phyloP scores from a whole-genome alignment of 2,888 invertebrate genomes.

The Leptinotarsa rubiginosa region DNA sequence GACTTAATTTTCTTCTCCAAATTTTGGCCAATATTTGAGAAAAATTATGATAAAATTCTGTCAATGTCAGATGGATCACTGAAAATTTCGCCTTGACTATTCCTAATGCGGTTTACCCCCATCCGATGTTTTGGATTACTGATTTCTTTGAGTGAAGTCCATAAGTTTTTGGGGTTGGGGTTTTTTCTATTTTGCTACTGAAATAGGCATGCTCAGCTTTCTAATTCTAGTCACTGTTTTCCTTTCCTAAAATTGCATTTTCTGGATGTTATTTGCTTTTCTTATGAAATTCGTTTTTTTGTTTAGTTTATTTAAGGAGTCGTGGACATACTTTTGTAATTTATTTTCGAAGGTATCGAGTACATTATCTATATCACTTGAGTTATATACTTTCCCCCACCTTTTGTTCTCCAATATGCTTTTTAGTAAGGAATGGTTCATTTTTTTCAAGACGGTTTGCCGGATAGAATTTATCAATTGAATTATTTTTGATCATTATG shows the following conservation, averaged over 20 bases:
- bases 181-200: neutral
- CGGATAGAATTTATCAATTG: neutral
- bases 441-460: neutral
- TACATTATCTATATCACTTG: neutral
- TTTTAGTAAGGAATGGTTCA: neutral
- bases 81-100: neutral
- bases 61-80: neutral
- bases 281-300: neutral
- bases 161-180: neutral
- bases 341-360: neutral
- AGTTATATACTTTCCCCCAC: neutral
- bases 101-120: neutral
- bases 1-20: neutral
- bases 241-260: neutral
- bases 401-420: neutral
- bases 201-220: neutral
- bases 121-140: neutral
- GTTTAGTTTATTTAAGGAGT: neutral
- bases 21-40: neutral
- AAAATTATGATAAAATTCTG: neutral
- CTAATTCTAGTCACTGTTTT: neutral
- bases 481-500: neutral
- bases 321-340: neutral
- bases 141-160: neutral
- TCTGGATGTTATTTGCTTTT: neutral